Base-by-base conservation (phyloP, 2,113 vertebrate species). In the Mesembrinibis cayennensis region DNA sequence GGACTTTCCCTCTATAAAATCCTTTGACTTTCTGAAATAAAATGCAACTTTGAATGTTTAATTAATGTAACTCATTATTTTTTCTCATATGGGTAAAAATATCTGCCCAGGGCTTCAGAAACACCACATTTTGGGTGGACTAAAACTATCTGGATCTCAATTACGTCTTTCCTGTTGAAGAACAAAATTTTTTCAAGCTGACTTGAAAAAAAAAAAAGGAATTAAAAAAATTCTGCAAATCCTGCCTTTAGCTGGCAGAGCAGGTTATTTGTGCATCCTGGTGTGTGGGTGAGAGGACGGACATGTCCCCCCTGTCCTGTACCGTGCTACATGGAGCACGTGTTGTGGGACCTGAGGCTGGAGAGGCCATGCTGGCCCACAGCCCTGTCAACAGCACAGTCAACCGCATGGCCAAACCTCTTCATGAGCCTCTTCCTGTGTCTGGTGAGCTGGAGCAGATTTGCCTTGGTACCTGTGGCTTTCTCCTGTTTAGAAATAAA, bases 311-410 rank as follows among this genome's bases (percentile, higher is more conserved):
- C 10, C 6, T n/a, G 8, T 76, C 82, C 82, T 82, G 34, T n/a
- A 66, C 7, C 4, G 2, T 0, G 0, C 69, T 1, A 2, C 15
- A 26, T 16, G 32, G n/a, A 79, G 16, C 5, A 2, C 0, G 7
- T 20, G 55, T 19, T 84, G 40, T 25, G 18, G 18, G 56, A 86
- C 16, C 52, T 53, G 30, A n/a, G 0, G 0, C 4, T 4, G 29
- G 34, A 86, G 53, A 63, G 2, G 2, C 55, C 49, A 36, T 38
- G 17, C 50, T 59, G 65, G 22, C 21, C 27, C 27, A 32, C 38
- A 40, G 47, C 16, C 10, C 58, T 50, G 13, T 59, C 38, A 38
- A 38, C 38, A 38, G 0, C 20, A 40, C 0, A 8, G 25, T 34
- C 72, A 71, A 19, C 58, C 2, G 3, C 36, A 40, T 0, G 2